Percentiles rank a stretch among this genome's conserved stretches.
phyloP scores from a whole-genome alignment of 2,113 vertebrate species.

The Amblyopsis rosae region DNA sequence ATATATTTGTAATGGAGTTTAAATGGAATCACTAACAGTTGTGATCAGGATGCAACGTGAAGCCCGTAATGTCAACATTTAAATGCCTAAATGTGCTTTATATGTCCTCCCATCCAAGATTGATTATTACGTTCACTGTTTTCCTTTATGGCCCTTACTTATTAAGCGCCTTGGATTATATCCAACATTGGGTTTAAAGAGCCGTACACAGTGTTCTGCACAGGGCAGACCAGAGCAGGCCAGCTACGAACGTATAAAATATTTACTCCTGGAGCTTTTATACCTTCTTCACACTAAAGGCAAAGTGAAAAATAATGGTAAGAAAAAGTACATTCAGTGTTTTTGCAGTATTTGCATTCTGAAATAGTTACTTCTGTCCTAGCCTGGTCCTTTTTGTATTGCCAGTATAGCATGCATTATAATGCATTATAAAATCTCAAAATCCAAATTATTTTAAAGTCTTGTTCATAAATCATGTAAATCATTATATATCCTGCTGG shows the following conservation, averaged over 20 bases:
- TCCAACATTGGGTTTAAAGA: constrained; percentile 52
- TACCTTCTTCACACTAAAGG: constrained; percentile 38
- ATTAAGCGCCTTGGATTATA: constrained; percentile 29
- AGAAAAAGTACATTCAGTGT: constrained; percentile 50
- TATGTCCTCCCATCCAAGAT: constrained; percentile 31
- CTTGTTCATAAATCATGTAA: too few relatives aligned
- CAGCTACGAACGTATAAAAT: constrained; percentile 55
- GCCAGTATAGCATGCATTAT: constrained; percentile 17
- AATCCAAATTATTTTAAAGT: neutral
- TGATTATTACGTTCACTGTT: constrained; percentile 29
- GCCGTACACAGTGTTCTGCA: constrained; percentile 12
- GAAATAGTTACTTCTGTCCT: constrained; percentile 47
- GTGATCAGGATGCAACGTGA: constrained; percentile 43
- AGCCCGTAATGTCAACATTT: constrained; percentile 42
- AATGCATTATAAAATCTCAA: constrained; percentile 16
- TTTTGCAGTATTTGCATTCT: constrained; percentile 23
- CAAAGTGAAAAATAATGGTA: constrained; percentile 26
- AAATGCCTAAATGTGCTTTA: constrained; percentile 42
- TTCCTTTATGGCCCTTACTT: constrained; percentile 23
- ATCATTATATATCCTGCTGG: too few relatives aligned
- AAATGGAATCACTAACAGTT: constrained; percentile 57
- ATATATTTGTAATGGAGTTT: constrained; percentile 70
- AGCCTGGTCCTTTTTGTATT: constrained; percentile 22
- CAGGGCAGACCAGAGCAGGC: constrained; percentile 20
- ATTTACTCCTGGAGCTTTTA: constrained; percentile 64